A percentile compares a stretch with the other conserved stretches of the same genome.
These are phyloP conservation scores for Drosophila arawakana DNA, from an alignment of 1,140 invertebrate genomes.

Conservation along the genomic window DNA sequence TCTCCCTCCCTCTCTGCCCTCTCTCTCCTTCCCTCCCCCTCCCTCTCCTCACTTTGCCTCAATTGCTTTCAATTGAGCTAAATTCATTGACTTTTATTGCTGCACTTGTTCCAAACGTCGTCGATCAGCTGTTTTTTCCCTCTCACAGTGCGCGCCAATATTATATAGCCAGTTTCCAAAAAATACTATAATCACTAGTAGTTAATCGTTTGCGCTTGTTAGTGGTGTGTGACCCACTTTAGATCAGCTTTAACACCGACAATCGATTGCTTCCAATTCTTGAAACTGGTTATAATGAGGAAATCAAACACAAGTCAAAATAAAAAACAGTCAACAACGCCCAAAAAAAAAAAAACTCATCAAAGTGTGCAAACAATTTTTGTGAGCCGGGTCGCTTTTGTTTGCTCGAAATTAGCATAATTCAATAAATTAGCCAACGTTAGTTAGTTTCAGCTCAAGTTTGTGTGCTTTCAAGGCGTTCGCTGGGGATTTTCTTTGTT, in stretches of 20 bases:
- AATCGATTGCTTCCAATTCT: conserved; percentile 46
- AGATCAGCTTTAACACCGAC: conserved; percentile 5
- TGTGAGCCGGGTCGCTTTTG: conserved; percentile 33
- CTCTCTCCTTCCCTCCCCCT: not conserved
- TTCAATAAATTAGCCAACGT: conserved; percentile 74
- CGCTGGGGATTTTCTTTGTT: not conserved
- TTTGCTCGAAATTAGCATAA: conserved; percentile 56
- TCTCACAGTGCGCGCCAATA: conserved; percentile 25
- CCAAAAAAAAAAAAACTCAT: conserved; percentile 37
- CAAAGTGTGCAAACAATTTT: conserved; percentile 65
- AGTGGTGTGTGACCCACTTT: conserved; percentile 62
- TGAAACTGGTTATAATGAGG: conserved; percentile 72
- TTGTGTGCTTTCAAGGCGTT: conserved; percentile 31
- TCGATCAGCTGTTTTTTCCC: conserved; percentile 59
- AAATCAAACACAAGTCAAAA: conserved; percentile 62
- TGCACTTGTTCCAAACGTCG: conserved; percentile 51
- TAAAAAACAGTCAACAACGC: conserved; percentile 23
- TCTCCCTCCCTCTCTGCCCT: not conserved
- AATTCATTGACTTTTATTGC: conserved; percentile 73
- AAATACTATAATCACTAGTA: conserved; percentile 9
- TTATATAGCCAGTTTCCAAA: conserved; percentile 11
- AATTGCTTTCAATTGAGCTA: conserved; percentile 79
- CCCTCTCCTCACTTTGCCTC: conserved; percentile 24
- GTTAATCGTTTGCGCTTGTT: conserved; percentile 21
- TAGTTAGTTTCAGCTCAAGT: conserved; percentile 47